Evolutionary conservation across 2,888 invertebrate species (phyloP).

Genomic region (Tinea pellionella): DNA sequence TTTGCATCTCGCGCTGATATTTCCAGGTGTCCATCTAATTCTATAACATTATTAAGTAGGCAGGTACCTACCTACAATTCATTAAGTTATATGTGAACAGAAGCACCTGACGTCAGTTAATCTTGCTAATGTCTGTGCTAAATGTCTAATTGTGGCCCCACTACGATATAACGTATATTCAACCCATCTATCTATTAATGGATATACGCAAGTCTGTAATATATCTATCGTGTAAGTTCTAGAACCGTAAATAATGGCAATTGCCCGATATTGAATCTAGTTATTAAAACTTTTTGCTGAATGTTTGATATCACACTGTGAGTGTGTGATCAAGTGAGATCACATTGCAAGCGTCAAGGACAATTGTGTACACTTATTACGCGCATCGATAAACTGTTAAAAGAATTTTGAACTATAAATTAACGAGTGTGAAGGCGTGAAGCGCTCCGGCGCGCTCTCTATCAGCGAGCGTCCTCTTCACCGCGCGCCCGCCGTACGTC

Average conservation of each 20-base stretch:
- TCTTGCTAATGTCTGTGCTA: conserved; percentile 36
- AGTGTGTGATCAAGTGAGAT: too few relatives aligned
- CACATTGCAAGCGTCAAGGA: conserved; percentile 1
- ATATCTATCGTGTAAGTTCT: too few relatives aligned
- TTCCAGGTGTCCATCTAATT: too few relatives aligned
- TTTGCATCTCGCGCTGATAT: not conserved
- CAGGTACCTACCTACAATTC: too few relatives aligned
- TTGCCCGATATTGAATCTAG: too few relatives aligned
- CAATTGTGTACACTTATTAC: conserved; percentile 14
- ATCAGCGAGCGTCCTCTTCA: not conserved
- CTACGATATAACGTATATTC: conserved; percentile 8
- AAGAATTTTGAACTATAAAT: conserved; percentile 34
- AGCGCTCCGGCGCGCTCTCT: conserved; percentile 2
- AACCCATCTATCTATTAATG: not conserved
- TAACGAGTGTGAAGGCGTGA: conserved; percentile 25
- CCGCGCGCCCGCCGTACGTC: conserved; percentile 17
- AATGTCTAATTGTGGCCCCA: conserved; percentile 32
- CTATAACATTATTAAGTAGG: not conserved
- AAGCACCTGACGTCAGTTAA: conserved; percentile 37
- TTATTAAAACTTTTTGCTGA: too few relatives aligned
- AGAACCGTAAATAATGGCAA: too few relatives aligned
- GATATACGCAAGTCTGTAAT: too few relatives aligned
- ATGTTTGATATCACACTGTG: too few relatives aligned
- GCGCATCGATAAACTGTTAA: conserved; percentile 29
- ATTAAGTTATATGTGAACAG: conserved; percentile 21